Evolutionary conservation across 2,113 vertebrate genomes (phyloP).

Genomic region (Plecturocebus donacophilus): DNA sequence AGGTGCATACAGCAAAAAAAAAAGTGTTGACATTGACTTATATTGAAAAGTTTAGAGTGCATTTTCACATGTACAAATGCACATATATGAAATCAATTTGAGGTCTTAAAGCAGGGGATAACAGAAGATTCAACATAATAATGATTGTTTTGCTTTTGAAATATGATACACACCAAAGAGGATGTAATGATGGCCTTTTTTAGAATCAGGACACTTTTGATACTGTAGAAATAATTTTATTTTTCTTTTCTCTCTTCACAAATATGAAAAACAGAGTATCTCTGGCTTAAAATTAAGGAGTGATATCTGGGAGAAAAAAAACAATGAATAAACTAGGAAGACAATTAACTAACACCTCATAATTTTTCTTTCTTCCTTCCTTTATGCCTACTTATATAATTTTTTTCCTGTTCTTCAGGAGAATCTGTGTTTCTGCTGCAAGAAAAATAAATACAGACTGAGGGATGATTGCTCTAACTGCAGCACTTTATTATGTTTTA

Average conservation of each 20-base stretch:
- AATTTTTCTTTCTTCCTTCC: not conserved
- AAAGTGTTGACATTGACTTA: not conserved
- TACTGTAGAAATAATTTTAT: not conserved
- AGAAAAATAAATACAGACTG: not conserved
- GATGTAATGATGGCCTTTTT: not conserved
- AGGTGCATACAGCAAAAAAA: not conserved
- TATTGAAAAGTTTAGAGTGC: not conserved
- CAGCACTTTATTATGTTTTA: not conserved
- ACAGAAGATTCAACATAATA: not conserved
- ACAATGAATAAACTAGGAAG: not conserved
- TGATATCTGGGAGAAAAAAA: not conserved
- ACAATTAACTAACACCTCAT: not conserved
- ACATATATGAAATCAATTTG: not conserved
- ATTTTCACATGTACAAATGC: not conserved
- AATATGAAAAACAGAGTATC: not conserved
- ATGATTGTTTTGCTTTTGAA: not conserved
- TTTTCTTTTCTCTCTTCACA: not conserved
- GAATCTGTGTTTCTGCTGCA: not conserved
- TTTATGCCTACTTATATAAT: not conserved
- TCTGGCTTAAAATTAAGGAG: slow-evolving; percentile 19
- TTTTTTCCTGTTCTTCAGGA: not conserved
- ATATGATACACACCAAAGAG: not conserved
- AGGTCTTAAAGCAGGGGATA: not conserved
- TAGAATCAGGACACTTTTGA: not conserved
- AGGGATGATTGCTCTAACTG: not conserved